These are phyloP conservation scores for Ceratina japonica DNA, from an alignment of 1,140 invertebrate genomes.

Conservation along the genomic window DNA sequence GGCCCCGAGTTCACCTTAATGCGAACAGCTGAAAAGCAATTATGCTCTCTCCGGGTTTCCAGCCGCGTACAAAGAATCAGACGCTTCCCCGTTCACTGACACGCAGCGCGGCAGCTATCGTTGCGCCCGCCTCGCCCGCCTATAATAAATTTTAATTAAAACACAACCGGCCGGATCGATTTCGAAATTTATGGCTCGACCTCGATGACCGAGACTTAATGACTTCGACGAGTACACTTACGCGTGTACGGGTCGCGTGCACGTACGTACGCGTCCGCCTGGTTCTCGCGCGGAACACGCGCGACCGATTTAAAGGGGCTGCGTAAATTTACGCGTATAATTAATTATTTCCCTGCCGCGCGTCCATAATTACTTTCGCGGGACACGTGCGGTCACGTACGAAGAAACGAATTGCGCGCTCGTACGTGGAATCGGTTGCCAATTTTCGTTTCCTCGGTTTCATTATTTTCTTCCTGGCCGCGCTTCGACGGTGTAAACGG, in stretches of 20 bases:
- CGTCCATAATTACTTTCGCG: background rate
- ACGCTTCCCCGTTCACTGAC: conserved; percentile 27
- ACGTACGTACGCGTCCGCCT: background rate
- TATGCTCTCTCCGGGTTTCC: conserved; percentile 3
- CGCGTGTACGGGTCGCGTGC: no score
- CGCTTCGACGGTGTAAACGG: no score
- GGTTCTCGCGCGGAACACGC: background rate
- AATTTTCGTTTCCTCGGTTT: background rate
- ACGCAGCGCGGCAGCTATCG: conserved; percentile 8
- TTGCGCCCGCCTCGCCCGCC: background rate
- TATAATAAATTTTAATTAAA: conserved; percentile 41
- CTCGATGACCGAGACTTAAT: conserved; percentile 17
- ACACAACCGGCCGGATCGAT: conserved; percentile 4
- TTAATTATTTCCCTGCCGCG: background rate
- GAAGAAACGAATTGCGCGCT: background rate
- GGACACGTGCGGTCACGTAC: background rate
- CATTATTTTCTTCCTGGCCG: no score
- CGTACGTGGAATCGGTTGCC: background rate
- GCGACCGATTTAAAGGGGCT: background rate
- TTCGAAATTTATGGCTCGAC: conserved; percentile 28
- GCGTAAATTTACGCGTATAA: background rate
- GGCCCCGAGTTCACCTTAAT: background rate
- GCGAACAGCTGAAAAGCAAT: conserved; percentile 21
- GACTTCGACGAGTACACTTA: background rate
- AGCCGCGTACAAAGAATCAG: background rate